Conservation (phyloP, 1,140 invertebrate genomes). For the Zaprionus camerounensis region DNA sequence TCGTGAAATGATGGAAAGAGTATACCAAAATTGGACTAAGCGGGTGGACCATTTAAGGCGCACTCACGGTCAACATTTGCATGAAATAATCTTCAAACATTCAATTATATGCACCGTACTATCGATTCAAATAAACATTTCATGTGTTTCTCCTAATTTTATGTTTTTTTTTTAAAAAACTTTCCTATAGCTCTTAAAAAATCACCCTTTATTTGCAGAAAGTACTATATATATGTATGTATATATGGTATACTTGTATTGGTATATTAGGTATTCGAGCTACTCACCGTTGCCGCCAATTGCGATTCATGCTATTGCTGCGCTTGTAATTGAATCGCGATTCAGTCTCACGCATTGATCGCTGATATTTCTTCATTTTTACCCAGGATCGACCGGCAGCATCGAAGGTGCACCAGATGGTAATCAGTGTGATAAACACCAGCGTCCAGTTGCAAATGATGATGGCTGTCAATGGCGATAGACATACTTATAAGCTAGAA, state of each 20-base stretch:
- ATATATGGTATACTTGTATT: not conserved
- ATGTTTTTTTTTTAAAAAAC: no score
- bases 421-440: conserved; percentile 90
- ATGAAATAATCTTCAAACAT: no score
- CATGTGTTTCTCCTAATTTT: no score
- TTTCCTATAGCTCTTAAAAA: no score
- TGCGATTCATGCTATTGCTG: conserved; percentile 91
- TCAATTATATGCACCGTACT: no score
- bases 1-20: no score
- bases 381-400: conserved; percentile 95
- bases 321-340: conserved; percentile 90
- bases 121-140: no score
- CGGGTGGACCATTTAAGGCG: no score
- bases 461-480: conserved; percentile 86
- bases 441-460: conserved; percentile 93
- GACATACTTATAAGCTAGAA: not conserved
- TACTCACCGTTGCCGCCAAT: conserved; percentile 93
- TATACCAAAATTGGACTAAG: no score
- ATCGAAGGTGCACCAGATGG: conserved; percentile 95
- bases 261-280: not conserved
- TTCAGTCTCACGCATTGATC: conserved; percentile 91
- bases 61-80: no score
- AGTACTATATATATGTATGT: not conserved
- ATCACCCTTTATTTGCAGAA: no score
- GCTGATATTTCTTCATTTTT: conserved; percentile 96